Evolutionary conservation across 2,888 invertebrate species (phyloP), one percentile per base, ranked within the genome.

Genomic region (Lasioglossum oenotherae): DNA sequence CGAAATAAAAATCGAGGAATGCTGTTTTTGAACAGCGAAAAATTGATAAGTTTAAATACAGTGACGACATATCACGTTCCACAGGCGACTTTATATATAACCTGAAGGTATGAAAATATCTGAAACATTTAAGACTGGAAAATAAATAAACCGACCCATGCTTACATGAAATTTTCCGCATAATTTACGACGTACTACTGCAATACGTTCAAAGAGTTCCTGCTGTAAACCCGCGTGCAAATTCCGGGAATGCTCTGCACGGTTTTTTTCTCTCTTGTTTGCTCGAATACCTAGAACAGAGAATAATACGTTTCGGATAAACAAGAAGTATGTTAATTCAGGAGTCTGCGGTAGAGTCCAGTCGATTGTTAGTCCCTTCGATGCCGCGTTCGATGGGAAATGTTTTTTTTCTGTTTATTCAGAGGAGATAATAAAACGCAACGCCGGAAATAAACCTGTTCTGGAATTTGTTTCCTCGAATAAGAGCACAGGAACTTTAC

Each of bases 351-450:
- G 46, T 41, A 27, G 23, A 35, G n/a, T 12, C 14, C 27, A 35
- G 44, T 76, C 79, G 64, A 84, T 78, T 83, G 74, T 74, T 41
- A n/a, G 60, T 49, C n/a, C 60, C 38, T 73, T 46, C 75, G 64
- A 72, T 72, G 53, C n/a, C 19, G 23, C 57, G 72, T 67, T 73
- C 72, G 12, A 76, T 79, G 75, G 79, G 76, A 85, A 79, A 76
- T 53, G 75, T 67, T 53, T 76, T 53, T 76, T 31, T 53, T 53
- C 19, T 46, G 64, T 73, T 85, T 85, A 79, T 76, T 75, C 84
- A 73, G 84, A 72, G 76, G 41, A 27, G 69, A 78, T 49, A 72
- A 84, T 74, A 71, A 75, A 84, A 73, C 72, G 4, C 74, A 71
- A 19, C 8, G 46, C 46, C 0, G 35, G 46, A 31, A 78, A 78